phyloP scores from a whole-genome alignment of 2,113 vertebrate genomes.

The Protobothrops mucrosquamatus region DNA sequence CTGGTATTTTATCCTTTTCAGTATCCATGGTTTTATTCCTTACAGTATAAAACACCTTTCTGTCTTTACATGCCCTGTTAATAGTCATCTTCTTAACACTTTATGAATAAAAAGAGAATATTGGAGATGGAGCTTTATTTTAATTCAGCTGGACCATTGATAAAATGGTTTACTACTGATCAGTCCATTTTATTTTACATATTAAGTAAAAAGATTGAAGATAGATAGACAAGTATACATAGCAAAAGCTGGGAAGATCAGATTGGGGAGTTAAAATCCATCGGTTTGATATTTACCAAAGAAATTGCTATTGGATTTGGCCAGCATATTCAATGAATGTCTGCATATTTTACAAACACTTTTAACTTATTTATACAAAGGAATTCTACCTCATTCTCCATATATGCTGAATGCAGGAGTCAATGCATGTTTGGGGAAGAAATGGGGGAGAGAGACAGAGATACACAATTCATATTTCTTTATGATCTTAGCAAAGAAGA shows the following conservation, averaged over 20 bases:
- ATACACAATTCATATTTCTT: background rate
- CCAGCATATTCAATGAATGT: background rate
- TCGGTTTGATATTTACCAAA: background rate
- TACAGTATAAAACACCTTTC: background rate
- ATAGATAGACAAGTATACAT: background rate
- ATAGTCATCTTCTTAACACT: background rate
- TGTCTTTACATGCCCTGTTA: background rate
- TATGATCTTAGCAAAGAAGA: background rate
- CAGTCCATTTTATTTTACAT: background rate
- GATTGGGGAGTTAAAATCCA: background rate
- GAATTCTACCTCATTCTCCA: background rate
- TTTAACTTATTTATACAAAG: background rate
- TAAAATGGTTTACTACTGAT: background rate
- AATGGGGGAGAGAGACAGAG: too few relatives aligned
- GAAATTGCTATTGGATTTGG: background rate
- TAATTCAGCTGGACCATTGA: too few relatives aligned
- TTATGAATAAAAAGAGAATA: background rate
- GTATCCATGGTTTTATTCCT: background rate
- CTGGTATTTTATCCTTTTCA: background rate
- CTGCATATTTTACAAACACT: background rate
- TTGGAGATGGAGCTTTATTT: background rate
- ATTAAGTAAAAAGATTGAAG: background rate
- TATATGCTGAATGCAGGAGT: background rate
- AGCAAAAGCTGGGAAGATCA: background rate
- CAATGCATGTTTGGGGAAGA: background rate